These are phyloP conservation scores for Arizona elegans DNA, from an alignment of 2,113 vertebrate genomes.

Conservation along the genomic window DNA sequence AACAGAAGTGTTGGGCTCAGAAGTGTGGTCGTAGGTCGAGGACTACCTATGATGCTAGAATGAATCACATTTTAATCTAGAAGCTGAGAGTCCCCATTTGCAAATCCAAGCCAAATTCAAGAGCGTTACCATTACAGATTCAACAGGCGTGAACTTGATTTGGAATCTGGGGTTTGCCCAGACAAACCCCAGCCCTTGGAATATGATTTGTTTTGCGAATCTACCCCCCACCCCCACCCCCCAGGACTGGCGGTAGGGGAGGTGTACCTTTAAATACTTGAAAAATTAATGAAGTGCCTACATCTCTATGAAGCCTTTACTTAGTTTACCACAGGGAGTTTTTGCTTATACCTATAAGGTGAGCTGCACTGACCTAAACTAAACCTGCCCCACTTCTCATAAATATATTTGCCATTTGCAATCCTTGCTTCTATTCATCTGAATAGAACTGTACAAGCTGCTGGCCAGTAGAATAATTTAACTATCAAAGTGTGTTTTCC, in stretches of 20 bases:
- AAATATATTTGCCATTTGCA: neutral
- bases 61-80: slow-evolving; percentile 65
- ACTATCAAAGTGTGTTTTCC: neutral
- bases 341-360: slow-evolving; percentile 14
- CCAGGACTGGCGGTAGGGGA: neutral
- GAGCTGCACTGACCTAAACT: neutral
- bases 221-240: neutral
- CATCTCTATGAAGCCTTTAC: slow-evolving; percentile 6
- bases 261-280: slow-evolving; percentile 24
- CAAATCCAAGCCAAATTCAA: slow-evolving; percentile 60
- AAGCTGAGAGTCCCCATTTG: slow-evolving; percentile 52
- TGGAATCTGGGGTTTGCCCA: slow-evolving; percentile 60
- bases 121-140: slow-evolving; percentile 49
- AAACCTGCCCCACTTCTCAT: neutral
- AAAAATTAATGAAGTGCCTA: slow-evolving; percentile 39
- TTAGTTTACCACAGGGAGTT: slow-evolving; percentile 29
- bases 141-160: slow-evolving; percentile 68
- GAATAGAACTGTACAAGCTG: neutral
- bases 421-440: neutral
- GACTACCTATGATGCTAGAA: slow-evolving; percentile 22
- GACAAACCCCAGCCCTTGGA: slow-evolving; percentile 49
- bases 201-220: slow-evolving; percentile 58
- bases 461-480: neutral
- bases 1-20: neutral
- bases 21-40: neutral